Percentiles rank a stretch among this genome's conserved stretches.
These are phyloP conservation scores for Caiman crocodilus DNA, from an alignment of 2,797 vertebrate genomes.

Conservation along the genomic window DNA sequence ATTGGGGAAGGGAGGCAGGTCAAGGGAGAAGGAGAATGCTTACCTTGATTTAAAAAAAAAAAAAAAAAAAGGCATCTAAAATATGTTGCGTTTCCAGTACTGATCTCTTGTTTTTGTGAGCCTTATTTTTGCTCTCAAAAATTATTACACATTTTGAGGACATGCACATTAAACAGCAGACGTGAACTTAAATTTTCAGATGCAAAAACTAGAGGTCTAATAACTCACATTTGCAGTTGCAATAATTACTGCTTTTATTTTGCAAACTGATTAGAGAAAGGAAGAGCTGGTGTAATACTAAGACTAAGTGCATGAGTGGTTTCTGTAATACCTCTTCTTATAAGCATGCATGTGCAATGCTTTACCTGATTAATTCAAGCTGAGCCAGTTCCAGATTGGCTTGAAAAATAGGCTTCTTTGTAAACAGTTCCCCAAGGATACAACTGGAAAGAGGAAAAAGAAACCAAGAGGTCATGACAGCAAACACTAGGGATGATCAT, in stretches of 20 bases:
- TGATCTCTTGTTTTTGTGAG: neutral
- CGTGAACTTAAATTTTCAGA: neutral
- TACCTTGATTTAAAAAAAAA: neutral
- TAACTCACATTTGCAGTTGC: neutral
- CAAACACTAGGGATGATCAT: conserved; percentile 45
- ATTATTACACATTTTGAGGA: neutral
- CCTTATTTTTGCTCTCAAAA: neutral
- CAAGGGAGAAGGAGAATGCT: neutral
- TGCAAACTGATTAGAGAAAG: conserved; percentile 13
- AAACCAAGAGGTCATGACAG: conserved; percentile 72
- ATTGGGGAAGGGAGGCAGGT: neutral
- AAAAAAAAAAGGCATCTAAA: fast-evolving
- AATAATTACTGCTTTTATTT: neutral
- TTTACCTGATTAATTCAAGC: conserved; percentile 97
- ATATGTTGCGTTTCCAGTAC: fast-evolving
- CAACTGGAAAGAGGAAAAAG: conserved; percentile 86
- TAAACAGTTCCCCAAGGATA: conserved; percentile 98
- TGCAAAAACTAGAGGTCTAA: neutral
- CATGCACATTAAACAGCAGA: neutral
- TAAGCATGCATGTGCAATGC: conserved; percentile 51
- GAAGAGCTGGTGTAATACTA: conserved; percentile 37
- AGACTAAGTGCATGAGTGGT: conserved; percentile 15
- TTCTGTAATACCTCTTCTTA: conserved; percentile 29
- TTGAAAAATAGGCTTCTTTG: conserved; percentile 99
- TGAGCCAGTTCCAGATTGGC: conserved; percentile 98